Percentiles rank a stretch among this genome's conserved stretches.
Evolutionary conservation across 2,113 vertebrate species (phyloP).

Genomic region (Ascaphus truei): DNA sequence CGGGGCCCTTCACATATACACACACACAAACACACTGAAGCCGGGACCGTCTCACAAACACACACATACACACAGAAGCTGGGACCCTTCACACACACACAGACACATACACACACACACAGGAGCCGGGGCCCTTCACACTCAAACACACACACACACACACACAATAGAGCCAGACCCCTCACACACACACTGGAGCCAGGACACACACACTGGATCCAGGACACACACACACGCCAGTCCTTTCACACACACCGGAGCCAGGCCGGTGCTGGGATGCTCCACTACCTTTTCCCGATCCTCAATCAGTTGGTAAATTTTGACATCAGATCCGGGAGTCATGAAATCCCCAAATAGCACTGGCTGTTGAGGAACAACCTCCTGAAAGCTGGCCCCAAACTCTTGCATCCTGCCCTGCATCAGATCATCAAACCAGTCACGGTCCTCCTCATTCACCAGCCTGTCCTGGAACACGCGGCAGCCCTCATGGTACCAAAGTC

Average conservation of each 20-base stretch:
- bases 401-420: conserved; percentile 64
- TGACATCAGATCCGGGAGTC: conserved; percentile 61
- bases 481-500: conserved; percentile 87
- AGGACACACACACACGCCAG: too few relatives aligned
- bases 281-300: conserved; percentile 74
- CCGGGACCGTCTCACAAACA: too few relatives aligned
- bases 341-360: conserved; percentile 89
- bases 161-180: too few relatives aligned
- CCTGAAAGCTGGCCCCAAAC: conserved; percentile 65
- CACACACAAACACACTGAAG: too few relatives aligned
- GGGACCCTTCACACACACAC: too few relatives aligned
- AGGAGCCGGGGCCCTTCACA: too few relatives aligned
- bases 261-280: background rate
- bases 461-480: conserved; percentile 85
- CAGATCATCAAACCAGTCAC: conserved; percentile 75
- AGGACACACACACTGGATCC: too few relatives aligned
- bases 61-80: too few relatives aligned
- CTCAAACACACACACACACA: too few relatives aligned
- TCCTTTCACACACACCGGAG: background rate
- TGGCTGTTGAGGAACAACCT: conserved; percentile 71
- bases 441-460: conserved; percentile 76
- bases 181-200: too few relatives aligned
- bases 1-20: too few relatives aligned
- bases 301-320: conserved; percentile 69
- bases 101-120: too few relatives aligned